These are phyloP conservation scores for Choreutis nemorana DNA, from an alignment of 2,888 invertebrate species.

Conservation along the genomic window DNA sequence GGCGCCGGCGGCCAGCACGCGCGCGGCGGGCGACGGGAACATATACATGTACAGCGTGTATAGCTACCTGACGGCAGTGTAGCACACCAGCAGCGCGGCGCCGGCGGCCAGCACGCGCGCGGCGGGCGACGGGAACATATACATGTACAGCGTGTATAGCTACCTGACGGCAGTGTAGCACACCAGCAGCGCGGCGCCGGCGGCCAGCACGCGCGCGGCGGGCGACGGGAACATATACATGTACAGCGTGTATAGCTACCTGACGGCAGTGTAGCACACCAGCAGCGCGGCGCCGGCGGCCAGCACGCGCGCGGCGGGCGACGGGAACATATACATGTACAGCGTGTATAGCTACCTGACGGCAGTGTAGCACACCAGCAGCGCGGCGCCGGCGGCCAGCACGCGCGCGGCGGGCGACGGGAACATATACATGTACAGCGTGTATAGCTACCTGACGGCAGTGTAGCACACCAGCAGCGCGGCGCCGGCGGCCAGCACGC, in stretches of 20 bases:
- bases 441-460: constrained; percentile 74
- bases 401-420: constrained; percentile 62
- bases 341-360: background rate
- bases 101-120: constrained; percentile 77
- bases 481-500: constrained; percentile 82
- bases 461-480: constrained; percentile 86
- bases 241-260: too few species aligned
- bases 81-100: constrained; percentile 70
- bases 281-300: constrained; percentile 76
- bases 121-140: constrained; percentile 74
- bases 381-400: constrained; percentile 74
- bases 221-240: too few species aligned
- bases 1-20: too few species aligned
- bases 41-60: too few species aligned
- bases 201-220: constrained; percentile 68
- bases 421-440: too few species aligned
- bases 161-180: too few species aligned
- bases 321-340: constrained; percentile 56
- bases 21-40: too few species aligned
- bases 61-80: too few species aligned
- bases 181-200: constrained; percentile 74
- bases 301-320: constrained; percentile 73
- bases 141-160: too few species aligned
- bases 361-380: constrained; percentile 73
- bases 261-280: too few species aligned